Evolutionary conservation across 2,113 vertebrate genomes (phyloP).

Genomic region (Pachycephala philippinensis): DNA sequence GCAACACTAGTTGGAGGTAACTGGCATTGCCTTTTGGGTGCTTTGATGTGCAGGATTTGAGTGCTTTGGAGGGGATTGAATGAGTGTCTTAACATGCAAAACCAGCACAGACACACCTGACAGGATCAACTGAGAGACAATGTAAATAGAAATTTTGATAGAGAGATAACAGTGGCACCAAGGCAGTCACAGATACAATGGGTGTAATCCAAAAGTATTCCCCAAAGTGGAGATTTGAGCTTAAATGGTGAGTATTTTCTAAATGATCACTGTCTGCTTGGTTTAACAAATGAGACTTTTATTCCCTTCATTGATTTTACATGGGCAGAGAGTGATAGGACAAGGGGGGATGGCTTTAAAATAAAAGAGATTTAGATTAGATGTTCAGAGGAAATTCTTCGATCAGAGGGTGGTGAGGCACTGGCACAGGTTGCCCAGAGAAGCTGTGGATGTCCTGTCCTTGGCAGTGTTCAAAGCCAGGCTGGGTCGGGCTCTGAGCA

Average conservation of each 20-base stretch:
- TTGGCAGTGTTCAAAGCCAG: not conserved
- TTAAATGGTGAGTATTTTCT: not conserved
- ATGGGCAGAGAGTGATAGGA: not conserved
- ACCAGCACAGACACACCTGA: not conserved
- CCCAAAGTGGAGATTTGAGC: not conserved
- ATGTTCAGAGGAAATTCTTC: not conserved
- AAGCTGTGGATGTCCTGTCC: not conserved
- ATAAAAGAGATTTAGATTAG: not conserved
- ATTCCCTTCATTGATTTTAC: not conserved
- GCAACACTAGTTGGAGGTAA: not conserved
- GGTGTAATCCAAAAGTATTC: not conserved
- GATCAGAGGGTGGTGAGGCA: not conserved
- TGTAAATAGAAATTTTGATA: not conserved
- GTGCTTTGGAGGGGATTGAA: not conserved
- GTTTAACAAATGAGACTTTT: not conserved
- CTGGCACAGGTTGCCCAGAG: not conserved
- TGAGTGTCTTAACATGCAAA: not conserved
- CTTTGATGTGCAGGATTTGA: conserved; percentile 2
- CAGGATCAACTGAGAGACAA: not conserved
- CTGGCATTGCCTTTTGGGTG: not conserved
- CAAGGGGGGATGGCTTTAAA: not conserved
- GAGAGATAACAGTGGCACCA: not conserved
- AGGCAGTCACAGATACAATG: not conserved
- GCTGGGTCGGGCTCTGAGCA: not conserved
- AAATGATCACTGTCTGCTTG: not conserved